Conservation (phyloP, 2,888 invertebrate species). For the Philereme vetulata region DNA sequence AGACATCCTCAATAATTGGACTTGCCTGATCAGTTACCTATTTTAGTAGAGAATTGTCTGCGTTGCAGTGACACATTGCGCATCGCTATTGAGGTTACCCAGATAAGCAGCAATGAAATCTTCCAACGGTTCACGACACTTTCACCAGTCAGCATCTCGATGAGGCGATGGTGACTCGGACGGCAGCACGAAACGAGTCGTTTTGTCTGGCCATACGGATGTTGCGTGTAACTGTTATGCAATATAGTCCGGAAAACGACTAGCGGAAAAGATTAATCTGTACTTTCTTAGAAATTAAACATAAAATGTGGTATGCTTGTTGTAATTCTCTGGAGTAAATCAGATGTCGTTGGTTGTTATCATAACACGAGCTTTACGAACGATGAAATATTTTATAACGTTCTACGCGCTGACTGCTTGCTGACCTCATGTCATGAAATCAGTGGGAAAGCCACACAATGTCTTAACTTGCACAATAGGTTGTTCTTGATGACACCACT, state of each 20-base stretch:
- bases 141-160: constrained; percentile 49
- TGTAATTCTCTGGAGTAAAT: background rate
- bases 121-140: constrained; percentile 49
- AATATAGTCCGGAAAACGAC: constrained; percentile 30
- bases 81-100: constrained; percentile 53
- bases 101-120: constrained; percentile 44
- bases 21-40: constrained; percentile 11
- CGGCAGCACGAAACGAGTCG: constrained; percentile 25
- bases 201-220: constrained; percentile 28
- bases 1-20: constrained; percentile 18
- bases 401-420: constrained; percentile 22
- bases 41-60: constrained; percentile 28
- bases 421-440: constrained; percentile 34
- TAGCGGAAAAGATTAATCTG: constrained; percentile 19
- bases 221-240: constrained; percentile 34
- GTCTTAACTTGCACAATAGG: constrained; percentile 34
- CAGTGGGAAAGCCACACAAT: constrained; percentile 39
- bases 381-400: constrained; percentile 22
- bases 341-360: constrained; percentile 5
- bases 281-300: constrained; percentile 10
- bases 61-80: constrained; percentile 42
- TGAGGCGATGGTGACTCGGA: constrained; percentile 23
- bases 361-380: constrained; percentile 5
- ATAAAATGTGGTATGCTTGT: background rate
- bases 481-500: constrained; percentile 31